Evolutionary conservation across 2,888 invertebrate genomes (phyloP).

Genomic region (Agrilus cyanescens): DNA sequence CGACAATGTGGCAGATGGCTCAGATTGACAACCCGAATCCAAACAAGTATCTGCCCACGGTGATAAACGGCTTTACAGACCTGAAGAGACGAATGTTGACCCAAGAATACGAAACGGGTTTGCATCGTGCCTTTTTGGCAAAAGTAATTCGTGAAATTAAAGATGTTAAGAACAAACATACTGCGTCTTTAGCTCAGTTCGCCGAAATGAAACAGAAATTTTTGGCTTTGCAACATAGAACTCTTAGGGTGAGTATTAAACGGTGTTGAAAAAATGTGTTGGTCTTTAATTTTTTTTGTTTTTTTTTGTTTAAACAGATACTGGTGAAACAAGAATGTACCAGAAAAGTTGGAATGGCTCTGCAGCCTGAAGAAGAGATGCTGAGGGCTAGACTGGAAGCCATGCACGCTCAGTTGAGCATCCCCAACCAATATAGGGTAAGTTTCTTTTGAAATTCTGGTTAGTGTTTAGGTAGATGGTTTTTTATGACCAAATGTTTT

Average conservation of each 20-base stretch:
- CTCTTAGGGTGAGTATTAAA: conserved; percentile 52
- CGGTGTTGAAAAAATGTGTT: not conserved
- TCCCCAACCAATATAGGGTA: conserved; percentile 87
- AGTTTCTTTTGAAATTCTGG: too few species aligned
- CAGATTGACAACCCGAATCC: conserved; percentile 92
- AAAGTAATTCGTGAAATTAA: conserved; percentile 67
- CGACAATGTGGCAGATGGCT: conserved; percentile 90
- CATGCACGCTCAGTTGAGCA: conserved; percentile 75
- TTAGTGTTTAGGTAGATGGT: too few species aligned
- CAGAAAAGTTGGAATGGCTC: conserved; percentile 75
- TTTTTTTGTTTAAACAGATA: conserved; percentile 43
- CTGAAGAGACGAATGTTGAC: conserved; percentile 70
- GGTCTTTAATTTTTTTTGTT: not conserved
- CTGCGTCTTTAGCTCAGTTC: conserved; percentile 67
- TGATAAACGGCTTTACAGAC: conserved; percentile 82
- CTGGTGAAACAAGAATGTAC: conserved; percentile 78
- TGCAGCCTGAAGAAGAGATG: conserved; percentile 84
- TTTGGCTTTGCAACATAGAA: conserved; percentile 69
- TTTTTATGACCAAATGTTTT: not conserved
- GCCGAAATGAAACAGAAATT: conserved; percentile 72
- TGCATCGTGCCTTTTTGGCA: conserved; percentile 70
- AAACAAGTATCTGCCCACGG: conserved; percentile 80
- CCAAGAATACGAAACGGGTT: conserved; percentile 71
- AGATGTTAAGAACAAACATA: conserved; percentile 68
- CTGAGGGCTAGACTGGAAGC: conserved; percentile 78